These are phyloP conservation scores for Habropoda laboriosa DNA, from an alignment of 1,140 invertebrate species.

Conservation along the genomic window DNA sequence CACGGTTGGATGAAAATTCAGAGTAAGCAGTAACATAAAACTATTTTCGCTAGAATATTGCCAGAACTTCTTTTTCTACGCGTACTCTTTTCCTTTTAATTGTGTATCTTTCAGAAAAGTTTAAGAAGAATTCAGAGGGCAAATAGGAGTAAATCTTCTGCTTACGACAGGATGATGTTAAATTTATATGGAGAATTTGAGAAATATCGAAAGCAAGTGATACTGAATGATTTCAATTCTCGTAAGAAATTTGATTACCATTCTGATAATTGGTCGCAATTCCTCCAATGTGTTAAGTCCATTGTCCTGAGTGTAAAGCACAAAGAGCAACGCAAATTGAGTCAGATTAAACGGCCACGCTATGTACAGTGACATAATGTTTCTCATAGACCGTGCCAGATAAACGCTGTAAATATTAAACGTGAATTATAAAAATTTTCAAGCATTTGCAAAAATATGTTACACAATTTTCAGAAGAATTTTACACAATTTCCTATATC, in stretches of 20 bases:
- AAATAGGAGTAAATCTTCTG: no score
- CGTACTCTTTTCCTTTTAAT: background rate
- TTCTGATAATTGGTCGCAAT: constrained; percentile 8
- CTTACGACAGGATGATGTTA: no score
- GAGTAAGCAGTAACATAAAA: no score
- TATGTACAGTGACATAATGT: constrained; percentile 67
- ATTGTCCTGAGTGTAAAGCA: constrained; percentile 58
- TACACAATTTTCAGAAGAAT: no score
- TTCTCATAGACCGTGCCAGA: constrained; percentile 68
- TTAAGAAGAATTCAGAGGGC: background rate
- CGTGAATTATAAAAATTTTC: background rate
- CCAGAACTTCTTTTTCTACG: background rate
- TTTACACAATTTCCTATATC: no score
- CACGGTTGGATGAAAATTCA: background rate
- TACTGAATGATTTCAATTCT: no score
- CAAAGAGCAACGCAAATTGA: constrained; percentile 70
- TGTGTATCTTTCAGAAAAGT: background rate
- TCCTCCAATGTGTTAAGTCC: background rate
- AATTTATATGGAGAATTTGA: no score
- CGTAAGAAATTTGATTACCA: constrained; percentile 44
- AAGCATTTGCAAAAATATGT: no score
- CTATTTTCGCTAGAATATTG: background rate
- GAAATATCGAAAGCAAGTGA: no score
- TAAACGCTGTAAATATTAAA: constrained; percentile 69
- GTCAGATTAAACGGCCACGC: constrained; percentile 76